Percentiles rank a stretch among this genome's conserved stretches.
Evolutionary conservation across 1,140 invertebrate species (phyloP).

Genomic region (Dolichoris vasculosae): DNA sequence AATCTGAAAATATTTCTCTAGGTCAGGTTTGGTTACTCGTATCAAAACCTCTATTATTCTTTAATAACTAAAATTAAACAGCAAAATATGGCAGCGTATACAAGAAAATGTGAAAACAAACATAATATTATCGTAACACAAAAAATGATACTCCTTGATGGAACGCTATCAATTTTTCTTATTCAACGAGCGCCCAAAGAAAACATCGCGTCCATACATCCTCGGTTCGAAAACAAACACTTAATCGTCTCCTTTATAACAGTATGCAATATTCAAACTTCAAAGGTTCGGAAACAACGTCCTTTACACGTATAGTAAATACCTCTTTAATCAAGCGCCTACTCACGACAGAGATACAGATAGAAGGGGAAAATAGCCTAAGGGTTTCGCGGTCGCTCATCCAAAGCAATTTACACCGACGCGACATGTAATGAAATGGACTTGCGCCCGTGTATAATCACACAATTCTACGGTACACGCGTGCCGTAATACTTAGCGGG

Average conservation of each 20-base stretch:
- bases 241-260: background rate
- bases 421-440: constrained; percentile 57
- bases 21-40: background rate
- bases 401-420: constrained; percentile 38
- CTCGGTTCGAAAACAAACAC: background rate
- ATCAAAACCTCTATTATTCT: too few relatives aligned
- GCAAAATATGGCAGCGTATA: too few relatives aligned
- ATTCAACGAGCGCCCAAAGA: too few relatives aligned
- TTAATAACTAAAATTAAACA: too few relatives aligned
- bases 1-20: constrained; percentile 3
- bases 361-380: background rate
- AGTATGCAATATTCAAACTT: background rate
- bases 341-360: background rate
- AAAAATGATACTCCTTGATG: too few relatives aligned
- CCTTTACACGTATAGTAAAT: background rate
- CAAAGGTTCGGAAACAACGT: background rate
- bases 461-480: constrained; percentile 57
- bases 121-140: too few relatives aligned
- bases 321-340: background rate
- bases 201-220: background rate
- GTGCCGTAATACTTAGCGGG: constrained; percentile 51
- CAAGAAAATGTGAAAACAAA: too few relatives aligned
- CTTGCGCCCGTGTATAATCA: background rate
- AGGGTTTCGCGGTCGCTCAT: background rate
- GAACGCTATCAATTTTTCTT: too few relatives aligned